These are phyloP conservation scores for Leptoteleia sp. DNA, from an alignment of 1,140 invertebrate species.

Conservation along the genomic window DNA sequence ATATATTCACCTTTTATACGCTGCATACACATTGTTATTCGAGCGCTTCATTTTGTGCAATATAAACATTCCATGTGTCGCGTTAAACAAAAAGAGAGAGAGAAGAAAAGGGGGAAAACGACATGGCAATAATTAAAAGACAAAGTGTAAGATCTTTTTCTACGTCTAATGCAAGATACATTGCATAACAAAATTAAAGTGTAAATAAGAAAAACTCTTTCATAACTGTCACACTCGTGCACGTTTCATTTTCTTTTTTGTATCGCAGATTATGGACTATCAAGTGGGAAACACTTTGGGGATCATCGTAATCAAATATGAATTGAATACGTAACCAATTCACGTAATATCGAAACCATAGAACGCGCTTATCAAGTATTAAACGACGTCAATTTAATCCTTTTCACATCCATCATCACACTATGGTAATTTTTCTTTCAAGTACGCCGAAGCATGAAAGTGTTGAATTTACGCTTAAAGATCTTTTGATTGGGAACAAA, in stretches of 20 bases:
- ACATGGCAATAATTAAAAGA: too few relatives aligned
- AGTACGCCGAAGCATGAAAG: conserved; percentile 25
- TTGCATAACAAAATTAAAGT: too few relatives aligned
- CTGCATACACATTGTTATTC: too few relatives aligned
- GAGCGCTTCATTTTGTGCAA: too few relatives aligned
- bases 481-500: background rate
- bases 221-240: too few relatives aligned
- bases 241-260: conserved; percentile 19
- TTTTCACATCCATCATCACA: conserved; percentile 44
- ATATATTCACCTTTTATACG: too few relatives aligned
- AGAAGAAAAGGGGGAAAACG: too few relatives aligned
- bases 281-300: conserved; percentile 18
- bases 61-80: too few relatives aligned
- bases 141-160: too few relatives aligned
- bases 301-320: conserved; percentile 40
- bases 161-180: too few relatives aligned
- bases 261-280: conserved; percentile 4
- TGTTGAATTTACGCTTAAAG: conserved; percentile 28
- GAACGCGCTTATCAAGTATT: conserved; percentile 32
- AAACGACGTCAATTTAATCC: conserved; percentile 52
- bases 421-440: conserved; percentile 45
- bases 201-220: conserved; percentile 16
- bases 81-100: too few relatives aligned
- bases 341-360: conserved; percentile 60
- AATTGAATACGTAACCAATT: conserved; percentile 48